Evolutionary conservation across 1,140 invertebrate genomes (phyloP).

Genomic region (Drosophila mojavensis): DNA sequence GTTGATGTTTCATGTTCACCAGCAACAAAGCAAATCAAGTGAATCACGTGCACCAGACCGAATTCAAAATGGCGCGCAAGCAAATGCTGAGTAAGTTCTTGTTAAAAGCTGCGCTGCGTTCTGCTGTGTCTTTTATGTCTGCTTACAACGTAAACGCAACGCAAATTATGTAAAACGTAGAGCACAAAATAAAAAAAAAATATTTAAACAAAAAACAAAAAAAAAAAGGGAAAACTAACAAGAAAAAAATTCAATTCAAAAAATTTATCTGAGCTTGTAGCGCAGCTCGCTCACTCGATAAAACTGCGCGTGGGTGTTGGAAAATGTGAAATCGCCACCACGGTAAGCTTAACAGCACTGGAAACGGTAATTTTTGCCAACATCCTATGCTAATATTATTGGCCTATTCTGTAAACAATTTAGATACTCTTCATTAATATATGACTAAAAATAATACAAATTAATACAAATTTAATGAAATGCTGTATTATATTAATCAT

Average conservation of each 20-base stretch:
- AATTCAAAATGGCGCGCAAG: slow-evolving; percentile 8
- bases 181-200: no score
- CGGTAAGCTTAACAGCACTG: slow-evolving; percentile 5
- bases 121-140: no score
- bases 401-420: neutral
- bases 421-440: no score
- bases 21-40: neutral
- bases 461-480: no score
- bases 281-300: neutral
- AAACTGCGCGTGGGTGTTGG: neutral
- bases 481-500: no score
- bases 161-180: neutral
- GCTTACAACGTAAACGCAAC: neutral
- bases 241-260: neutral
- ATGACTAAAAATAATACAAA: no score
- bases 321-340: neutral
- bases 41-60: neutral
- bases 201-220: neutral
- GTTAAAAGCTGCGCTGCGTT: neutral
- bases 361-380: slow-evolving; percentile 5
- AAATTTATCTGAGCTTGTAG: neutral
- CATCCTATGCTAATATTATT: no score
- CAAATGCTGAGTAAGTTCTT: neutral
- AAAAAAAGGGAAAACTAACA: neutral
- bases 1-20: neutral